Percentiles rank a stretch among this genome's conserved stretches.
These are phyloP conservation scores for Lordiphosa collinella DNA, from an alignment of 1,140 invertebrate genomes.

Conservation along the genomic window DNA sequence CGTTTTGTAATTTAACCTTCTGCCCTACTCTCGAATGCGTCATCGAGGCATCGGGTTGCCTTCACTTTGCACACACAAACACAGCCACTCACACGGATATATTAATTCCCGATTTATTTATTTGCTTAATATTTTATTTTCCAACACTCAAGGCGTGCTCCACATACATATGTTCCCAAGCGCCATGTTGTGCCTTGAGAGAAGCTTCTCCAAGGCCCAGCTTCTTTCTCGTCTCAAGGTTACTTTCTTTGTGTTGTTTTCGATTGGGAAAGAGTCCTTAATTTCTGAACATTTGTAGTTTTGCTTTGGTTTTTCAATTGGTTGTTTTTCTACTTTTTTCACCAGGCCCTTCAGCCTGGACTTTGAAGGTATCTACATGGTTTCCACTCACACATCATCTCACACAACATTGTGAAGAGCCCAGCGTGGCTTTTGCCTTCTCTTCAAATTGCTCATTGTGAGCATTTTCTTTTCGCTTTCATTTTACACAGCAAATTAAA, in stretches of 20 bases:
- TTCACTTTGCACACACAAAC: conserved; percentile 21
- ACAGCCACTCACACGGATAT: conserved; percentile 26
- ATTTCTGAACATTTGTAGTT: not conserved
- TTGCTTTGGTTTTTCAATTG: not conserved
- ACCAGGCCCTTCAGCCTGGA: conserved; percentile 2
- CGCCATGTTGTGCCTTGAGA: conserved; percentile 1
- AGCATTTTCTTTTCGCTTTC: not conserved
- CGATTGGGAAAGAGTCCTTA: not conserved
- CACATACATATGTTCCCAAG: not conserved
- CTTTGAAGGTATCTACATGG: conserved; percentile 30
- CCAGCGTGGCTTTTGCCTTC: not conserved
- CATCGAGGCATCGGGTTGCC: conserved; percentile 47
- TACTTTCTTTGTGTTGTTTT: conserved; percentile 10
- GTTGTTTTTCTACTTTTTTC: conserved; percentile 1
- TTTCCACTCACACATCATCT: conserved; percentile 10
- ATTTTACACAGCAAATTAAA: conserved; percentile 6
- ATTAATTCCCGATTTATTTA: not conserved
- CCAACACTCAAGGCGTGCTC: not conserved
- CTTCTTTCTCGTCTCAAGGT: conserved; percentile 3
- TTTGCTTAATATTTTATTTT: not conserved
- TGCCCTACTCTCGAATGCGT: conserved; percentile 76
- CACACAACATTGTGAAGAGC: conserved; percentile 9
- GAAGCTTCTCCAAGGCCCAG: not conserved
- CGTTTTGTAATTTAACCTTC: conserved; percentile 77
- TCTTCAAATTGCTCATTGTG: conserved; percentile 7